Conservation (phyloP, 2,797 vertebrate genomes). For the Amblyraja radiata region DNA sequence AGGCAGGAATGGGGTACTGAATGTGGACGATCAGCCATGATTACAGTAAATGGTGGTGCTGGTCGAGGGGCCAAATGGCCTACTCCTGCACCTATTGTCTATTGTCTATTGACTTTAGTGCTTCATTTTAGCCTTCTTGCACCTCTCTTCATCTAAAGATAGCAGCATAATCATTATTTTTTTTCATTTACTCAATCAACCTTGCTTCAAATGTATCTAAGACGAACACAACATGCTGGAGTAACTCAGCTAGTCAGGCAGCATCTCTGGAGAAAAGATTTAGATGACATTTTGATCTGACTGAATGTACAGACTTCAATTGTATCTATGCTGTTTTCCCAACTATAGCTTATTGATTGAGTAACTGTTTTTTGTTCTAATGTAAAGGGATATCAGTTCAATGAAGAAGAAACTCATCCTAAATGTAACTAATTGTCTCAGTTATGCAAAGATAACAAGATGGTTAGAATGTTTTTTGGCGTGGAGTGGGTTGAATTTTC, state of each 20-base stretch:
- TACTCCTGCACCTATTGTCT: too few relatives aligned
- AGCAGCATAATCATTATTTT: neutral
- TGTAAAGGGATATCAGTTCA: too few relatives aligned
- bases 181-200: neutral
- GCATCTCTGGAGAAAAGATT: too few relatives aligned
- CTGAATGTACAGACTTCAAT: too few relatives aligned
- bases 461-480: neutral
- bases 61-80: too few relatives aligned
- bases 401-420: neutral
- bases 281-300: too few relatives aligned
- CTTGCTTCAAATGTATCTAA: neutral
- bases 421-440: neutral
- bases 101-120: neutral
- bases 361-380: neutral
- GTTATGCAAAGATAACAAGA: neutral
- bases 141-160: neutral
- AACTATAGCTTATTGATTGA: neutral
- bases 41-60: too few relatives aligned
- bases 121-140: neutral
- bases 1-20: too few relatives aligned
- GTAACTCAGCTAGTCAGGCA: too few relatives aligned
- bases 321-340: neutral
- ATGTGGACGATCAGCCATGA: too few relatives aligned
- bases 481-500: neutral
- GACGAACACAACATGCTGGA: too few relatives aligned